Percentiles rank a stretch among this genome's conserved stretches.
phyloP scores from a whole-genome alignment of 2,113 vertebrate genomes.

The Sporophila hypoxantha region DNA sequence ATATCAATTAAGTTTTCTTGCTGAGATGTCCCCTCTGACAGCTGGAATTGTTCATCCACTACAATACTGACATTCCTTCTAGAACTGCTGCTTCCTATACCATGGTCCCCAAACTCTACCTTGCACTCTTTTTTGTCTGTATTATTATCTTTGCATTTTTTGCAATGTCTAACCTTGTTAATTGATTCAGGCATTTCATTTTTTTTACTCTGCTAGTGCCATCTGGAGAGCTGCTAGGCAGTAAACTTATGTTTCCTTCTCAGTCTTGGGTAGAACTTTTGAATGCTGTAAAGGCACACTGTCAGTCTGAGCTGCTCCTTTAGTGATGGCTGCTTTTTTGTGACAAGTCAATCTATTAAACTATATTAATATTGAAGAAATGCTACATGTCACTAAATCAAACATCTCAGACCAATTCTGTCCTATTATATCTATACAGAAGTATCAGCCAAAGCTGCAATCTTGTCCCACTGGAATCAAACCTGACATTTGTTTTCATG shows the following conservation, averaged over 20 bases:
- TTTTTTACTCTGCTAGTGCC: background rate
- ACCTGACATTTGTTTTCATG: background rate
- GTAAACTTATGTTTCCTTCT: background rate
- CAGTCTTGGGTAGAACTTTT: background rate
- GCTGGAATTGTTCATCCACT: background rate
- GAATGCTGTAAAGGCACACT: background rate
- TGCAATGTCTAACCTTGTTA: background rate
- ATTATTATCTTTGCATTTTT: background rate
- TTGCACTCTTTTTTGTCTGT: background rate
- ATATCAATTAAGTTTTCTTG: background rate
- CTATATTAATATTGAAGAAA: background rate
- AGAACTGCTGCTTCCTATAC: background rate
- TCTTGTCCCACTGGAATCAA: background rate
- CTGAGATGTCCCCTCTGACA: background rate
- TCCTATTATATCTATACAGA: background rate
- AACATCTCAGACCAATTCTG: background rate
- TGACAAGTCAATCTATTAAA: background rate
- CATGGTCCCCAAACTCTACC: background rate
- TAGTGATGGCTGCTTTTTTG: background rate
- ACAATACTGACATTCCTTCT: background rate
- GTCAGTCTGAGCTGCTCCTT: background rate
- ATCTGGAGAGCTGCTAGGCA: background rate
- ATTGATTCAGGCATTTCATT: background rate
- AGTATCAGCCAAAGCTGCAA: background rate
- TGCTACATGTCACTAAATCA: background rate